Conservation (phyloP, 2,888 invertebrate genomes). For the Drosophila infuscata region DNA sequence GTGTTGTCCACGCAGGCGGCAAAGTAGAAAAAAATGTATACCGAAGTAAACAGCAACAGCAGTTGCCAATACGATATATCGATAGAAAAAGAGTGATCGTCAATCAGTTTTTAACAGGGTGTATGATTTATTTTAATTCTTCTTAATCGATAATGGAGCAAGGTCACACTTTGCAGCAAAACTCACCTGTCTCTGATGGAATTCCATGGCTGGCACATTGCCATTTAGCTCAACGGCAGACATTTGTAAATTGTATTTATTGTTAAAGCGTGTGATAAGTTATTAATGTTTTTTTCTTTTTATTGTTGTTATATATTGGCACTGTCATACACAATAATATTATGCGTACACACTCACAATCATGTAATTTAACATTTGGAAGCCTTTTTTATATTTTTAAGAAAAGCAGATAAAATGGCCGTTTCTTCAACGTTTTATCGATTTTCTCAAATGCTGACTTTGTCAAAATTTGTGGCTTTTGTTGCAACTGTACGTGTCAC, state of each 20-base stretch:
- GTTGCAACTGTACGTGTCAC: conserved; percentile 54
- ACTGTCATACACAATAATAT: conserved; percentile 17
- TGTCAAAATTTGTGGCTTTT: conserved; percentile 20
- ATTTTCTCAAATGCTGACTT: conserved; percentile 12
- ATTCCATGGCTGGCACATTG: conserved; percentile 76
- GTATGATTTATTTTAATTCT: background rate
- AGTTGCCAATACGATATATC: background rate
- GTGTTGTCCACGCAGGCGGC: background rate
- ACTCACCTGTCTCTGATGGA: conserved; percentile 81
- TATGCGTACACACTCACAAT: conserved; percentile 30
- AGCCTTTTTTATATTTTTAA: conserved; percentile 1
- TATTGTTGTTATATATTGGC: conserved; percentile 26
- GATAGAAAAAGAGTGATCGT: background rate
- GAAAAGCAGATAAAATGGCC: conserved; percentile 25
- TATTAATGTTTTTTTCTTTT: conserved; percentile 18
- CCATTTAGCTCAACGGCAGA: conserved; percentile 81
- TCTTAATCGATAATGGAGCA: background rate
- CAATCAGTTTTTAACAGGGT: background rate
- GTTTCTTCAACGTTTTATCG: conserved; percentile 47
- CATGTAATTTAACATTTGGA: conserved; percentile 46
- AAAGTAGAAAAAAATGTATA: background rate
- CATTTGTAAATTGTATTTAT: conserved; percentile 61
- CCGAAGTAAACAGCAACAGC: background rate
- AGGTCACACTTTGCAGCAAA: background rate
- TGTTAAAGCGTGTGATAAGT: conserved; percentile 22